A percentile compares a stretch with the other conserved stretches of the same genome.
phyloP scores from a whole-genome alignment of 2,797 vertebrate genomes.

The Sebastiscus albofasciatus region DNA sequence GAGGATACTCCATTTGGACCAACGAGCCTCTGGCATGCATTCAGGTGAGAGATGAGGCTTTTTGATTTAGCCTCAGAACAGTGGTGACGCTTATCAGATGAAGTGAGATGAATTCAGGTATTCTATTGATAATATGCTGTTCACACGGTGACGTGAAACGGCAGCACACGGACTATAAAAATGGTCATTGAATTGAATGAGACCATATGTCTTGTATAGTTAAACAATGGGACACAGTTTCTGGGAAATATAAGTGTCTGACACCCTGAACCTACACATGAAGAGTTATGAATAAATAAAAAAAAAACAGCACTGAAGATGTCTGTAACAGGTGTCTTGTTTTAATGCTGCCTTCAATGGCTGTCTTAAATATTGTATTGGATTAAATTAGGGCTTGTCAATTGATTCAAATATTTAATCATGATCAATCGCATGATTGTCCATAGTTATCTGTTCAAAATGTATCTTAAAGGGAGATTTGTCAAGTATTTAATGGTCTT shows the following conservation, averaged over 20 bases:
- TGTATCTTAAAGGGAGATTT: too few species aligned
- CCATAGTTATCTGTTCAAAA: too few species aligned
- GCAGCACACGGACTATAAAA: background rate
- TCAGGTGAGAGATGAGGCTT: constrained; percentile 86
- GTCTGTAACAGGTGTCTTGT: too few species aligned
- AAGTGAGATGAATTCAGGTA: background rate
- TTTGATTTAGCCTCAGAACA: background rate
- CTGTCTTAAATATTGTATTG: background rate
- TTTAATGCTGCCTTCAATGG: background rate
- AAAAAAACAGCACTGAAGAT: too few species aligned
- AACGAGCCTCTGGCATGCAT: constrained; percentile 98
- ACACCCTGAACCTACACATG: too few species aligned
- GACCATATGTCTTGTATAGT: background rate
- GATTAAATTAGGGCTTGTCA: too few species aligned
- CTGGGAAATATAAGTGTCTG: too few species aligned
- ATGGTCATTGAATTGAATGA: background rate
- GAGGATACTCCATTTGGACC: constrained; percentile 99
- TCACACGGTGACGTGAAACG: background rate
- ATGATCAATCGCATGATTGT: too few species aligned
- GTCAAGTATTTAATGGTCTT: too few species aligned
- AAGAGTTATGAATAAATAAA: too few species aligned
- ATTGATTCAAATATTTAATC: too few species aligned
- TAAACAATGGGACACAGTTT: background rate
- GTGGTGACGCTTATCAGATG: background rate
- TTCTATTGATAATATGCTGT: background rate